phyloP scores from a whole-genome alignment of 1,140 invertebrate genomes.

The Notospermus geniculatus region DNA sequence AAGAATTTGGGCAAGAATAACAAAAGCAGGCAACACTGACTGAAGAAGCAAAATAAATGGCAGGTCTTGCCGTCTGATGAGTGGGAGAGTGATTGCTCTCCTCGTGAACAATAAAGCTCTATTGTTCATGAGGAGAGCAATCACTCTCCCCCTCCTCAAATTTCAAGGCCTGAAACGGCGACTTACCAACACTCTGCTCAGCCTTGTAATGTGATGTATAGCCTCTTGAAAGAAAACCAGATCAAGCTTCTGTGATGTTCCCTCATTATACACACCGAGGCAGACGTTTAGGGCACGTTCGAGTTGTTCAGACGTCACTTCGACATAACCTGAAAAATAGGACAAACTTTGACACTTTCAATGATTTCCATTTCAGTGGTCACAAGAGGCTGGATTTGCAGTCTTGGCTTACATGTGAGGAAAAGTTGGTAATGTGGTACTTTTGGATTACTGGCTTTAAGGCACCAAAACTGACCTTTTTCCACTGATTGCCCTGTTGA shows the following conservation, averaged over 20 bases:
- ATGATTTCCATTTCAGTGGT: background rate
- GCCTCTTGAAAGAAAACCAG: constrained; percentile 53
- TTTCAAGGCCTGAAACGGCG: background rate
- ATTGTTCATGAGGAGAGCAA: too few species aligned
- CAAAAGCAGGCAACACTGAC: background rate
- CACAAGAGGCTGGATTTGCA: too few species aligned
- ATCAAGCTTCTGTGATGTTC: constrained; percentile 42
- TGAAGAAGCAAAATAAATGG: background rate
- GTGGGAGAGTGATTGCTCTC: too few species aligned
- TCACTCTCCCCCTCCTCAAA: too few species aligned
- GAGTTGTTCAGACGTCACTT: constrained; percentile 34
- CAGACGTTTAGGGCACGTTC: constrained; percentile 42
- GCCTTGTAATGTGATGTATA: constrained; percentile 45
- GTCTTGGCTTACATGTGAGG: too few species aligned
- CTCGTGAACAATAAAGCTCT: too few species aligned
- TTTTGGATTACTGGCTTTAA: too few species aligned
- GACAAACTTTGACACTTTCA: background rate
- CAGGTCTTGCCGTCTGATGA: too few species aligned
- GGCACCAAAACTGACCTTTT: constrained; percentile 46
- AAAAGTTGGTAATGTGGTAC: too few species aligned
- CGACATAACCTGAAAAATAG: constrained; percentile 44
- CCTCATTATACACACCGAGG: constrained; percentile 45
- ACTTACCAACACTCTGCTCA: constrained; percentile 51
- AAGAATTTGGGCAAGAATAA: background rate
- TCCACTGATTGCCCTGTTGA: constrained; percentile 33